Base-by-base conservation (phyloP, 2,797 vertebrate genomes). In the Rousettus madagascariensis region DNA sequence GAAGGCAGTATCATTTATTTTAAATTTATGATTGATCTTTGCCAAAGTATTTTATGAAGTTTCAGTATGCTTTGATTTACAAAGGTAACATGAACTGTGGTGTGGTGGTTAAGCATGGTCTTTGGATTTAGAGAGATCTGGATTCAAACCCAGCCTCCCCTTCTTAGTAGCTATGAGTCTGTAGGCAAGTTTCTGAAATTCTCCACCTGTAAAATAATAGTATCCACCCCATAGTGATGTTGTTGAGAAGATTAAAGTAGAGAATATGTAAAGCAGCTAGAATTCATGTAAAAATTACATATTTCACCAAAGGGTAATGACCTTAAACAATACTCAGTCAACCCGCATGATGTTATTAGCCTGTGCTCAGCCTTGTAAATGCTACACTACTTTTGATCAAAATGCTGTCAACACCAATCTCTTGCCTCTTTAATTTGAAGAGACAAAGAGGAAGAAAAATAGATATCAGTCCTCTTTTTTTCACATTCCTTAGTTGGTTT, bases 231-330 rank as follows among this genome's bases (percentile, higher is more conserved):
- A 19, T 15, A 84, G 24, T 5, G 24, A 20, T 5, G 24, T 46
- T 82, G 6, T 59, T 88, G 33, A 1, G 22, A 94, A 77, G 30
- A 87, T 51, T 49, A 86, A 55, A 93, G 33, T 66, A 68, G 8
- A 63, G 24, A 30, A 57, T 30, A 68, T 9, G 3, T 33, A 86
- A 96, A 65, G 69, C 15, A 51, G 51, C 51, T 75, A 75, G 22
- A 91, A 88, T 72, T 95, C 72, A 91, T 22, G 28, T 38, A 63
- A 78, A 92, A 96, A 85, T 82, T 26, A 28, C 19, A 24, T 43
- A 66, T 46, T 82, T 94, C 13, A 26, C 11, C 20, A 19, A 83
- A 74, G 12, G 33, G 46, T 88, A 75, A 68, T 65, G 24, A 82
- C 16, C 36, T 65, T 71, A 61, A 91, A 88, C 3, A 82, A 79